These are phyloP conservation scores for Megaustenia siamemsis DNA, from an alignment of 2,888 invertebrate genomes.

Conservation along the genomic window DNA sequence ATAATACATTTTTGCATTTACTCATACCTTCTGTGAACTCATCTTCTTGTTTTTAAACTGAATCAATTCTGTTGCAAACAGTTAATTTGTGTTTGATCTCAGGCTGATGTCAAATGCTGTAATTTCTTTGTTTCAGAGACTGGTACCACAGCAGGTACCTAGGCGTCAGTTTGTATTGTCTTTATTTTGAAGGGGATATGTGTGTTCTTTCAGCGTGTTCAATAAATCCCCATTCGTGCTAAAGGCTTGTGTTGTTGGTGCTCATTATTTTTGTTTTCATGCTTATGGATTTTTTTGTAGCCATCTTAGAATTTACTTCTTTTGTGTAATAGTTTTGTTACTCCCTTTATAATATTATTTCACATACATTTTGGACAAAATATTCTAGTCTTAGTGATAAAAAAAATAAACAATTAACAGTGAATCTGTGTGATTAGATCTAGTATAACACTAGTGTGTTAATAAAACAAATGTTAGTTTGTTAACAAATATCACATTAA, in stretches of 20 bases:
- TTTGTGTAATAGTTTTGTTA: not conserved
- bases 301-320: not conserved
- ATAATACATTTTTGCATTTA: not conserved
- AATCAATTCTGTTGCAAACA: not conserved
- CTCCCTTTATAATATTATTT: no score
- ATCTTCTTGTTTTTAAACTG: not conserved
- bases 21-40: no score
- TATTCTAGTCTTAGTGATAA: no score
- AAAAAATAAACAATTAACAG: no score
- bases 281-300: constrained; percentile 4
- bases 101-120: constrained; percentile 9
- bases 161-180: constrained; percentile 36
- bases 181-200: not conserved
- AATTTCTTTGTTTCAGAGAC: constrained; percentile 56
- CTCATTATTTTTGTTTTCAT: not conserved
- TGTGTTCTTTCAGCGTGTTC: not conserved
- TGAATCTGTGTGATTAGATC: no score
- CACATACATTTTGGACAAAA: no score
- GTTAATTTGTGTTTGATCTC: not conserved
- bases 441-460: no score
- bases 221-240: not conserved
- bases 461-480: no score
- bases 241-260: not conserved
- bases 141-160: constrained; percentile 52
- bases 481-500: no score